Conservation (phyloP, 2,888 invertebrate species). For the Argynnis bischoffii region DNA sequence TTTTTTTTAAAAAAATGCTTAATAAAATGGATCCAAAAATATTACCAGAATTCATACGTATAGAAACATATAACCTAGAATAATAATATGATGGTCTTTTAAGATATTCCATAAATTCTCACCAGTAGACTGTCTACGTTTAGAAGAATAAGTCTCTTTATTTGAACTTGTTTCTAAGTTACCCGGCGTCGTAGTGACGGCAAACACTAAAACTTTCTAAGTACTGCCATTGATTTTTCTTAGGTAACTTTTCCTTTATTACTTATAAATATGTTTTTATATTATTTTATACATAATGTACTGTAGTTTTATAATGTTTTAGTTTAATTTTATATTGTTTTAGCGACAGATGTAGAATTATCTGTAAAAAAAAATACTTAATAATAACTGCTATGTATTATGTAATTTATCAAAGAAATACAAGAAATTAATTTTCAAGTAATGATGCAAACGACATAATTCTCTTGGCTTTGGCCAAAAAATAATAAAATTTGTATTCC, state of each 20-base stretch:
- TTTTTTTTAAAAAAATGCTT: no score
- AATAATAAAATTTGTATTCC: no score
- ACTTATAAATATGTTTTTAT: slow-evolving; percentile 8
- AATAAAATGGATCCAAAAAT: no score
- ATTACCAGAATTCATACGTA: no score
- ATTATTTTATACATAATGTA: slow-evolving; percentile 1
- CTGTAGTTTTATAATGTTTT: not conserved
- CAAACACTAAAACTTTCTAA: slow-evolving; percentile 9
- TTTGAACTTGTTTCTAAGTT: slow-evolving; percentile 23
- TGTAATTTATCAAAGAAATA: no score
- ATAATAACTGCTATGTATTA: no score
- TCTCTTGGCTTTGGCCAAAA: no score
- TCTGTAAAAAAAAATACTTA: no score
- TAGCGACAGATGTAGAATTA: no score
- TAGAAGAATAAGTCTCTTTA: slow-evolving; percentile 19
- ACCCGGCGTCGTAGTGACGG: slow-evolving; percentile 24
- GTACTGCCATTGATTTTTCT: slow-evolving; percentile 25
- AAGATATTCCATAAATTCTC: slow-evolving; percentile 16
- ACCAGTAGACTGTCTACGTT: slow-evolving; percentile 9
- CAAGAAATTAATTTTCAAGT: no score
- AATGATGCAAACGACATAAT: no score
- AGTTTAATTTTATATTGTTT: not conserved
- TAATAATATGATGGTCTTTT: slow-evolving; percentile 6
- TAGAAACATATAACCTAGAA: not conserved
- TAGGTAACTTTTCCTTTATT: slow-evolving; percentile 9